A percentile compares a stretch with the other conserved stretches of the same genome.
Evolutionary conservation across 2,888 invertebrate genomes (phyloP).

Genomic region (Ichneumoninae sp.): DNA sequence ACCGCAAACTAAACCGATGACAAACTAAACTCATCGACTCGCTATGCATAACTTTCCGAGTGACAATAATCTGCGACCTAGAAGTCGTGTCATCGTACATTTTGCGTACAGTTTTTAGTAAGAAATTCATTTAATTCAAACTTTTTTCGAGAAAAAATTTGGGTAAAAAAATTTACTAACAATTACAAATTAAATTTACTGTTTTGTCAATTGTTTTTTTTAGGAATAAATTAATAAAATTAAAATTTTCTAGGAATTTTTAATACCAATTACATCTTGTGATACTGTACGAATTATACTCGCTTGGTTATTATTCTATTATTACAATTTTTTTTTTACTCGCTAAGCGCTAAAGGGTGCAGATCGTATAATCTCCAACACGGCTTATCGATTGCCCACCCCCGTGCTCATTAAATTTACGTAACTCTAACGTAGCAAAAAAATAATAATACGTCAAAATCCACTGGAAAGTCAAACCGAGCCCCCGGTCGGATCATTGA

Average conservation of each 20-base stretch:
- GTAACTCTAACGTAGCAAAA: not conserved
- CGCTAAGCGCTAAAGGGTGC: too few relatives aligned
- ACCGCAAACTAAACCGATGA: slow-evolving; percentile 1
- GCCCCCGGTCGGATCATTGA: slow-evolving; percentile 14
- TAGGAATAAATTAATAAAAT: not conserved
- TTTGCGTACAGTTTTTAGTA: too few relatives aligned
- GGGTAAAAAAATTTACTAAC: not conserved
- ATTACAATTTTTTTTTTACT: not conserved
- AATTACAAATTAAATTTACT: not conserved
- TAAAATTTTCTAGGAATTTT: not conserved
- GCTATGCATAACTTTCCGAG: not conserved
- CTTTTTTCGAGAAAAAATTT: too few relatives aligned
- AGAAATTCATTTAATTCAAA: too few relatives aligned
- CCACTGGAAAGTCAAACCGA: slow-evolving; percentile 20
- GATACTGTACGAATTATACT: not conserved
- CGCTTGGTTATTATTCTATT: not conserved
- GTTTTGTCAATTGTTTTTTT: not conserved
- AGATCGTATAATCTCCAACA: not conserved
- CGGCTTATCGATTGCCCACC: not conserved
- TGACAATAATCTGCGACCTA: not conserved
- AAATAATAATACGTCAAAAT: slow-evolving; percentile 13
- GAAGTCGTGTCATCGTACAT: too few relatives aligned
- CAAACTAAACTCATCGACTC: slow-evolving; percentile 29
- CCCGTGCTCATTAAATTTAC: slow-evolving; percentile 40
- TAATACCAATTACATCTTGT: not conserved